Conservation (phyloP, 2,797 vertebrate genomes). For the Sebastes taczanowskii region DNA sequence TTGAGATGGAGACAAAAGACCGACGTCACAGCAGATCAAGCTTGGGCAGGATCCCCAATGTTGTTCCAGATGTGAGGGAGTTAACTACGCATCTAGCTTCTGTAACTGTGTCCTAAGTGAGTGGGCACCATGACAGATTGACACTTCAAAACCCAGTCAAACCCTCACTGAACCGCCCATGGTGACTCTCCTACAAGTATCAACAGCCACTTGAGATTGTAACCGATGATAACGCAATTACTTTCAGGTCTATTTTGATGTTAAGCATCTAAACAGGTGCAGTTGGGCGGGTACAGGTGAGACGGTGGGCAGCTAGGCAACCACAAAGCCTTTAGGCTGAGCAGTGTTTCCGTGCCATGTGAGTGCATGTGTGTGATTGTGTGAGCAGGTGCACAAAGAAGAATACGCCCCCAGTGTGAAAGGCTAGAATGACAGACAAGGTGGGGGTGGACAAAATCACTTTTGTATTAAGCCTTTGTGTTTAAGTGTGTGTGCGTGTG, state of each 20-base stretch:
- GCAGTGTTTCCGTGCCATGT: constrained; percentile 49
- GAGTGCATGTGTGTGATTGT: constrained; percentile 20
- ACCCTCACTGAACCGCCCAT: constrained; percentile 42
- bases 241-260: constrained; percentile 47
- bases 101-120: constrained; percentile 45
- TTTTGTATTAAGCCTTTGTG: constrained; percentile 50
- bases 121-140: constrained; percentile 44
- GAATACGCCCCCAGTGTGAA: constrained; percentile 48
- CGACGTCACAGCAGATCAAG: constrained; percentile 50
- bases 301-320: constrained; percentile 72
- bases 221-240: constrained; percentile 29
- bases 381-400: constrained; percentile 13
- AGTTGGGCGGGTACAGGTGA: constrained; percentile 52
- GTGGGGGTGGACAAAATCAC: constrained; percentile 63
- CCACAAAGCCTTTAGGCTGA: constrained; percentile 64
- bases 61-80: constrained; percentile 31
- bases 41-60: constrained; percentile 39
- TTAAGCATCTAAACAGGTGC: constrained; percentile 56
- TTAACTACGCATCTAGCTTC: constrained; percentile 34
- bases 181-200: constrained; percentile 52
- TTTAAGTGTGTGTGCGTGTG: constrained; percentile 7
- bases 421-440: constrained; percentile 63
- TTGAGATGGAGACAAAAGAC: background rate
- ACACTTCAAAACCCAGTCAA: constrained; percentile 49
- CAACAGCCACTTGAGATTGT: constrained; percentile 46